A percentile compares a stretch with the other conserved stretches of the same genome.
Evolutionary conservation across 1,140 invertebrate species (phyloP).

Genomic region (Sipha flava): DNA sequence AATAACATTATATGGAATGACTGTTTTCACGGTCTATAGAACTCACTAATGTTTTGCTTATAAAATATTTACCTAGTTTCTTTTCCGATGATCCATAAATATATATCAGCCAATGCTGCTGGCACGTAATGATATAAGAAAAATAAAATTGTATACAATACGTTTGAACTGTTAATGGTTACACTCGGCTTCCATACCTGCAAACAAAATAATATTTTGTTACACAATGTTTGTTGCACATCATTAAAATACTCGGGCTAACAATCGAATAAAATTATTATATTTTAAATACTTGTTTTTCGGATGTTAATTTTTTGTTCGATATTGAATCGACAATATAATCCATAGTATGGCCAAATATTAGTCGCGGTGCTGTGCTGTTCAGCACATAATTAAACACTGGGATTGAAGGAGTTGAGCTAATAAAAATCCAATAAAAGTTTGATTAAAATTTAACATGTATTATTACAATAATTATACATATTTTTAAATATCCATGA

Average conservation of each 20-base stretch:
- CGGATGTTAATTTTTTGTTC: neutral
- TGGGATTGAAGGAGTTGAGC: neutral
- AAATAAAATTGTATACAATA: neutral
- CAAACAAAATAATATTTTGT: neutral
- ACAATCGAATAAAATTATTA: neutral
- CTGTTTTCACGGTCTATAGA: neutral
- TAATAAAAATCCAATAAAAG: neutral
- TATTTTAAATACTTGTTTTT: neutral
- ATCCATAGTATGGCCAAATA: neutral
- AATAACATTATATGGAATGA: neutral
- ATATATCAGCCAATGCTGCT: neutral
- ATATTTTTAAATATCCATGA: too few relatives aligned
- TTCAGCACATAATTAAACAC: neutral
- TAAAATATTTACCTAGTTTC: neutral
- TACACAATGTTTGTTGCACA: neutral
- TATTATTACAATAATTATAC: too few relatives aligned
- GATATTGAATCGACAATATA: neutral
- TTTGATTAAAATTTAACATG: too few relatives aligned
- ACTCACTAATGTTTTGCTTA: neutral
- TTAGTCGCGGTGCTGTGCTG: conserved; percentile 35
- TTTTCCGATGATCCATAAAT: neutral
- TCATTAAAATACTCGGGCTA: neutral
- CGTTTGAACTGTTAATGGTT: neutral
- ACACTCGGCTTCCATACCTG: neutral
- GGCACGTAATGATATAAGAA: neutral